Evolutionary conservation across 2,797 vertebrate genomes (phyloP).

Genomic region (Chrysocyon brachyurus): DNA sequence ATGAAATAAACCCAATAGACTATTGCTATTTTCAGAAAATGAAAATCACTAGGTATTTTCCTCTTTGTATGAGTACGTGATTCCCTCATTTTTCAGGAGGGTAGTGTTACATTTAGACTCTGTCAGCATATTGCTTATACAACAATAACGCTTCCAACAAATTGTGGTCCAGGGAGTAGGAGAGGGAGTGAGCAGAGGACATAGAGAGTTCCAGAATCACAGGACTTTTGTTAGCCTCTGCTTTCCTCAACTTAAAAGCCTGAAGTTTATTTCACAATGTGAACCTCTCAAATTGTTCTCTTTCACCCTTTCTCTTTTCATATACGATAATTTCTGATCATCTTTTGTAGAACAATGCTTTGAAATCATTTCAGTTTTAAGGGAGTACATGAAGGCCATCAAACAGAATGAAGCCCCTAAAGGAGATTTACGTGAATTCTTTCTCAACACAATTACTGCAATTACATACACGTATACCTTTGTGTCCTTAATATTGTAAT

Average conservation of each 20-base stretch:
- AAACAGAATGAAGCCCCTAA: conserved; percentile 74
- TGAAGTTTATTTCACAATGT: conserved; percentile 82
- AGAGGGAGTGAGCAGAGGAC: background rate
- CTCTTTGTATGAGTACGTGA: conserved; percentile 76
- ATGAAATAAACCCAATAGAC: conserved; percentile 88
- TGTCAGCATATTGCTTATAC: conserved; percentile 71
- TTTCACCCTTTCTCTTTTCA: conserved; percentile 81
- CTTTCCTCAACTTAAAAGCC: conserved; percentile 76
- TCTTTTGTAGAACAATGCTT: conserved; percentile 81
- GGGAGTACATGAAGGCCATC: conserved; percentile 80
- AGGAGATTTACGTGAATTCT: conserved; percentile 81
- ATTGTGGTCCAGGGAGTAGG: conserved; percentile 55
- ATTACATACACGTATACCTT: conserved; percentile 82
- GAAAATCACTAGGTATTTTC: conserved; percentile 84
- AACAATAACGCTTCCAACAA: conserved; percentile 79
- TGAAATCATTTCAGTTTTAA: conserved; percentile 81
- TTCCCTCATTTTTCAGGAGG: conserved; percentile 84
- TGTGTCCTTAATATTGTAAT: conserved; percentile 82
- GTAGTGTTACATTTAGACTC: conserved; percentile 75
- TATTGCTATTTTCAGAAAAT: conserved; percentile 86
- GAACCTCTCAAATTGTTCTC: conserved; percentile 79
- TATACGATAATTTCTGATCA: conserved; percentile 71
- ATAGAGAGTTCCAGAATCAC: background rate
- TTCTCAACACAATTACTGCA: conserved; percentile 84
- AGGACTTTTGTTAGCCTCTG: conserved; percentile 71